Evolutionary conservation across 2,888 invertebrate species (phyloP).

Genomic region (Erebia palarica): DNA sequence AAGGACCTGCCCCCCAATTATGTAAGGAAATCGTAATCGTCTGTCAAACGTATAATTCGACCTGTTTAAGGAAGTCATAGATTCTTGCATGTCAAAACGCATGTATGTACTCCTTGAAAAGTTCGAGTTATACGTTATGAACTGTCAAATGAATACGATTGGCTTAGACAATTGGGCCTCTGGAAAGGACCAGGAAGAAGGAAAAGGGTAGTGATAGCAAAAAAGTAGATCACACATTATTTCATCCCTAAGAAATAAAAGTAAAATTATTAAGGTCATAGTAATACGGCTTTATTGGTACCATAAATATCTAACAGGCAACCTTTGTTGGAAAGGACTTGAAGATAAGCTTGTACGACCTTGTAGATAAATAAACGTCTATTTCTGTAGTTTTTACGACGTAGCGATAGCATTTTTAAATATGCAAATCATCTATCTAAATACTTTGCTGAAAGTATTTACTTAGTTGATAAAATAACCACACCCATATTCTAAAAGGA

Average conservation of each 20-base stretch:
- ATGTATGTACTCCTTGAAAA: too few relatives aligned
- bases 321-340: background rate
- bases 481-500: conserved; percentile 27
- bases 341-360: background rate
- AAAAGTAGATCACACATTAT: background rate
- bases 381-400: background rate
- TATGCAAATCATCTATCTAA: conserved; percentile 12
- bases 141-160: too few relatives aligned
- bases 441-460: conserved; percentile 7
- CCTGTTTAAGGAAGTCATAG: too few relatives aligned
- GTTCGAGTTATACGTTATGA: too few relatives aligned
- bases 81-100: too few relatives aligned
- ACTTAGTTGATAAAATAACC: conserved; percentile 10
- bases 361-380: background rate
- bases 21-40: too few relatives aligned
- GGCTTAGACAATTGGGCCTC: too few relatives aligned
- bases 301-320: background rate
- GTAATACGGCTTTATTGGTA: background rate
- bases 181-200: too few relatives aligned
- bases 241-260: background rate
- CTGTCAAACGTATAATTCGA: too few relatives aligned
- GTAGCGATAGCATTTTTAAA: background rate
- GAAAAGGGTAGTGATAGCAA: background rate
- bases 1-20: too few relatives aligned
- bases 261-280: background rate